Evolutionary conservation across 2,797 vertebrate species (phyloP), one percentile per base, ranked within the genome.

Genomic region (Pterois miles): DNA sequence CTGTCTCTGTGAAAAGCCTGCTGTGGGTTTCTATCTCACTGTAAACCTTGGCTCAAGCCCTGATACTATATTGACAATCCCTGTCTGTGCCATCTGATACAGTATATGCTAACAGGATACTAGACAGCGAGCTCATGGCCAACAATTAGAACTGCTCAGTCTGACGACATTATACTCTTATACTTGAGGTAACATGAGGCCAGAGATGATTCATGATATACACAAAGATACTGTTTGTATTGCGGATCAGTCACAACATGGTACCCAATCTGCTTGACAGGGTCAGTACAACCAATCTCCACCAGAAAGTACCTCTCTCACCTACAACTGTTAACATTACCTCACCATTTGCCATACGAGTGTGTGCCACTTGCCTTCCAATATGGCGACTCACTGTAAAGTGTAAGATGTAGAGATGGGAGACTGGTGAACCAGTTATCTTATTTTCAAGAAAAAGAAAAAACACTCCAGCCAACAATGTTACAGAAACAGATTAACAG

Each of bases 61-160:
- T 69, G 43, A 56, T 46, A 12, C 53, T 53, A 50, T 80, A 74
- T 57, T 64, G 65, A 80, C 71, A 65, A 18, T 50, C 58, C 65
- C 59, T 25, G 25, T 38, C 1, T 12, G 64, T 8, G 1, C 27
- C 38, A 62, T 69, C 65, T 64, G 65, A 69, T 74, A 43, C 9
- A 69, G 29, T 20, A 14, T 16, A 53, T 54, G 65, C 29, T 57
- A 75, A 23, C 23, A 52, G 12, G 22, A 48, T n/a, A 11, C 31
- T 3, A 8, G 40, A 31, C 1, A 6, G 52, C 23, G 18, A 59
- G 56, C 63, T 67, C 63, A 0, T 0, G 33, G 68, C n/a, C 10
- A 40, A 23, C 57, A 40, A 72, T 71, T n/a, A 16, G 46, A 69
- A 65, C 27, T 52, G 46, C n/a, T 40, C 23, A 50, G 13, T 50